Evolutionary conservation across 2,113 vertebrate species (phyloP).

Genomic region (Dasyornis broadbenti): DNA sequence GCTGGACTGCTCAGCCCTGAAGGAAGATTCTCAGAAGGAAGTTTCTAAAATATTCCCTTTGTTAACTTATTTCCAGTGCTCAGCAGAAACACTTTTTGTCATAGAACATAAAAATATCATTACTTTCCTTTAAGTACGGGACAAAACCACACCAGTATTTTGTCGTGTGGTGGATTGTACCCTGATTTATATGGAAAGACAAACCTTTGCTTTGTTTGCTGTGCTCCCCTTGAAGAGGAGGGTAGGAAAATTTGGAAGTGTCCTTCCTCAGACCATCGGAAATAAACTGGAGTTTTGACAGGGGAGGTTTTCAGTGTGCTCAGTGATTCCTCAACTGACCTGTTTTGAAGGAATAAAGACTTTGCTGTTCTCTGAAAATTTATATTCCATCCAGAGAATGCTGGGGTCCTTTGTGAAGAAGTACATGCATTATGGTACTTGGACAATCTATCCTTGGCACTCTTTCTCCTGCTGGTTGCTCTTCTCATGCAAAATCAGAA

Average conservation of each 20-base stretch:
- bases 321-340: not conserved
- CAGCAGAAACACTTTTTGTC: not conserved
- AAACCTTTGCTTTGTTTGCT: not conserved
- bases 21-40: not conserved
- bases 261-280: not conserved
- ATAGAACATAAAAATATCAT: not conserved
- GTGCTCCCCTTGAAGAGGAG: not conserved
- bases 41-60: not conserved
- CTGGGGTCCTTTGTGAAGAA: slow-evolving; percentile 1
- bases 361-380: slow-evolving; percentile 21
- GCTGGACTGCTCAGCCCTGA: not conserved
- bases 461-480: not conserved
- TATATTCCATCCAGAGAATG: not conserved
- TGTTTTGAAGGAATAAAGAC: slow-evolving; percentile 4
- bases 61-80: not conserved
- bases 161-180: not conserved
- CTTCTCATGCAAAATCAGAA: slow-evolving; percentile 16
- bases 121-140: not conserved
- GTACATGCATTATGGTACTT: not conserved
- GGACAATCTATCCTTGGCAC: not conserved
- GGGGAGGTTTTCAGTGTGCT: not conserved
- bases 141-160: not conserved
- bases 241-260: not conserved
- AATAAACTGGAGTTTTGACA: not conserved
- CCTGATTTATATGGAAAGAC: not conserved